Percentiles rank a stretch among this genome's conserved stretches.
Evolutionary conservation across 2,113 vertebrate species (phyloP).

Genomic region (Sphyrna mokarran): DNA sequence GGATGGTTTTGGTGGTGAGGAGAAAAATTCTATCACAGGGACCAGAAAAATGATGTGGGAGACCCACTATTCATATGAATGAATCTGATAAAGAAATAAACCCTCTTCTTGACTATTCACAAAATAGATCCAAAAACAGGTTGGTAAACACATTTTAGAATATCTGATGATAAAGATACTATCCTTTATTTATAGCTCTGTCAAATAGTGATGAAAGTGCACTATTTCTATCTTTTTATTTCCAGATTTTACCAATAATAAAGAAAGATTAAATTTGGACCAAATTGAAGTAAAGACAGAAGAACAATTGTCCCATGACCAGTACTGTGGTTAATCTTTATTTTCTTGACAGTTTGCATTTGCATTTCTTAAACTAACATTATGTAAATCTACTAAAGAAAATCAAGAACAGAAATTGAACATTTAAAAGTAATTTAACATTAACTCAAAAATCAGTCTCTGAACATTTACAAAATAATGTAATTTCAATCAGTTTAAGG

Average conservation of each 20-base stretch:
- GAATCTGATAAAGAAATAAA: neutral
- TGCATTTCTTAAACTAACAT: neutral
- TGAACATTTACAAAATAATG: neutral
- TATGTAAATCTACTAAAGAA: neutral
- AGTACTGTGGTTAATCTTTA: neutral
- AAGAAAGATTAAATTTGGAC: neutral
- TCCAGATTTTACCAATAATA: neutral
- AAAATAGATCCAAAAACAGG: neutral
- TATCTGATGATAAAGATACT: neutral
- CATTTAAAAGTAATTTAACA: neutral
- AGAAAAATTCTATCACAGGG: no score
- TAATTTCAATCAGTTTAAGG: neutral
- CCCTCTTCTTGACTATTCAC: neutral
- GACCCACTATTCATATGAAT: neutral
- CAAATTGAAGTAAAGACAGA: neutral
- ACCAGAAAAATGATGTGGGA: neutral
- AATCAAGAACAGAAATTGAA: neutral
- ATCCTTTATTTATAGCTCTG: neutral
- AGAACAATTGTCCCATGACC: neutral
- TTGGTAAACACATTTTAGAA: neutral
- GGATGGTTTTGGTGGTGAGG: no score
- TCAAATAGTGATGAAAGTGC: neutral
- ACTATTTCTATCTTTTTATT: neutral
- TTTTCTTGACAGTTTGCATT: slow-evolving; percentile 5
- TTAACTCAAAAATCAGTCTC: neutral